Percentiles rank a stretch among this genome's conserved stretches.
Conservation (phyloP, 2,888 invertebrate genomes). For the Noctua pronuba region DNA sequence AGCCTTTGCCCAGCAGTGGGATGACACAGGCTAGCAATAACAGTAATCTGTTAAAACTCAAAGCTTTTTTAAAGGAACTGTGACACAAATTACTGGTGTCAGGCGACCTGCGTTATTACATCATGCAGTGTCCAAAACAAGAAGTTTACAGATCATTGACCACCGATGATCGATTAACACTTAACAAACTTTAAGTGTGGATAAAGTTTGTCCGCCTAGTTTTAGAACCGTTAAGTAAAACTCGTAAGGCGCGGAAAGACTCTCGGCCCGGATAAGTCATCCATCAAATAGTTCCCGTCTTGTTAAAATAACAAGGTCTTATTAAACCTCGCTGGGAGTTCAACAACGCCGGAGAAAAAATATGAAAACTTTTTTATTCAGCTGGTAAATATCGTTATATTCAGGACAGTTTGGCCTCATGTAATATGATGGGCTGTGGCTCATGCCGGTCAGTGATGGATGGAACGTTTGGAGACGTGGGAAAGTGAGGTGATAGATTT, state of each 20-base stretch:
- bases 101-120: not conserved
- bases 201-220: conserved; percentile 81
- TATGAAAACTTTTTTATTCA: conserved; percentile 52
- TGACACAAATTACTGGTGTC: not conserved
- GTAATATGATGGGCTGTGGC: conserved; percentile 9
- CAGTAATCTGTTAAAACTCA: not conserved
- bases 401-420: conserved; percentile 19
- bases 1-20: no score
- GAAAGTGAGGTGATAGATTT: not conserved
- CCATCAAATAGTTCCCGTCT: conserved; percentile 82
- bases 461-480: conserved; percentile 11
- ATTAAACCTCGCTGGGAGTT: conserved; percentile 67
- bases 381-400: conserved; percentile 43
- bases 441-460: conserved; percentile 25
- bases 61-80: conserved; percentile 11
- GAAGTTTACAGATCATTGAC: conserved; percentile 79
- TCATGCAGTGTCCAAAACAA: conserved; percentile 40
- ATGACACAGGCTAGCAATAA: no score
- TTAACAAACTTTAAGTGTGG: conserved; percentile 80
- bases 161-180: conserved; percentile 85
- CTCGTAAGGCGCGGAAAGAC: conserved; percentile 76
- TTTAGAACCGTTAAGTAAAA: conserved; percentile 83
- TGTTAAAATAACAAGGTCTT: conserved; percentile 76
- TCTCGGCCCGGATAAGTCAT: conserved; percentile 79
- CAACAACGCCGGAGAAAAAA: conserved; percentile 54